Conservation (phyloP, 2,113 vertebrate genomes). For the Chloebia gouldiae region DNA sequence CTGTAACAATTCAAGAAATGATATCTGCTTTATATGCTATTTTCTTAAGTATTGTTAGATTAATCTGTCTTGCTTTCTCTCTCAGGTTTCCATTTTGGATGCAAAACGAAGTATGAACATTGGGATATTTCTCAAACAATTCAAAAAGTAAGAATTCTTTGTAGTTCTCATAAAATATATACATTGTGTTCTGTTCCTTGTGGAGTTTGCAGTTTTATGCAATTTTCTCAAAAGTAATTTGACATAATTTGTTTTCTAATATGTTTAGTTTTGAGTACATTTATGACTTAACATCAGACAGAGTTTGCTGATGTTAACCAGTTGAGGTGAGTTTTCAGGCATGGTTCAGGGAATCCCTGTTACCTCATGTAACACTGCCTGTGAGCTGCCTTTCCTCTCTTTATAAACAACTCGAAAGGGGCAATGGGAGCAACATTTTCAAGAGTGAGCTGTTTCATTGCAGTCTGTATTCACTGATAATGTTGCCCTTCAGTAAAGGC, state of each 20-base stretch:
- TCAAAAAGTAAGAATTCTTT: conserved; percentile 89
- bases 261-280: not conserved
- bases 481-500: not conserved
- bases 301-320: not conserved
- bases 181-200: not conserved
- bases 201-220: not conserved
- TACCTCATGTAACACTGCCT: not conserved
- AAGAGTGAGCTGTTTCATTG: not conserved
- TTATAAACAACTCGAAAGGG: not conserved
- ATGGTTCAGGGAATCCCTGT: not conserved
- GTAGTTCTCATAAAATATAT: not conserved
- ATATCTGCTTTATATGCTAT: not conserved
- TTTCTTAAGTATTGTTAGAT: not conserved
- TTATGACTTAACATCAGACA: not conserved
- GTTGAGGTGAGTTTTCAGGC: not conserved
- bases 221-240: not conserved
- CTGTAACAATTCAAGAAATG: not conserved
- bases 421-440: not conserved
- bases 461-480: not conserved
- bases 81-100: conserved; percentile 90
- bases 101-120: conserved; percentile 96
- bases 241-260: not conserved
- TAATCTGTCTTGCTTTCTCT: conserved; percentile 19
- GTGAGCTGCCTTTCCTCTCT: not conserved
- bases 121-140: conserved; percentile 97